Conservation (phyloP, 2,888 invertebrate species). For the Chrysina gloriosa region DNA sequence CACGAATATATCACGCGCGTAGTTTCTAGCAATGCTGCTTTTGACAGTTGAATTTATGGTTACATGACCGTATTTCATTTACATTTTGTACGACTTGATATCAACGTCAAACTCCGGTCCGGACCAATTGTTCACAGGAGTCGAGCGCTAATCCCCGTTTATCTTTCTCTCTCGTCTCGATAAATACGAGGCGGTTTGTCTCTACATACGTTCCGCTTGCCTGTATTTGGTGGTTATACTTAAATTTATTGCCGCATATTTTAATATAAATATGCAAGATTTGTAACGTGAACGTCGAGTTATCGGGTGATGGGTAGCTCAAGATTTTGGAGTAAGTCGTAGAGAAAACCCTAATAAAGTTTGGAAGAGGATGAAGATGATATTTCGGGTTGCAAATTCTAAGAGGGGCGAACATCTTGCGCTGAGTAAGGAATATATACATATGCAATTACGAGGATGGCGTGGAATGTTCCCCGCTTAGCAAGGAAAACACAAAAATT, state of each 20-base stretch:
- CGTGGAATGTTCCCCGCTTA: too few relatives aligned
- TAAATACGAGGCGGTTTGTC: background rate
- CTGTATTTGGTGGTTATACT: background rate
- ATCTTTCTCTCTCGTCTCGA: background rate
- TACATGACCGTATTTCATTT: slow-evolving; percentile 17
- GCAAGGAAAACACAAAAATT: too few relatives aligned
- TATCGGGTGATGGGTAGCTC: too few relatives aligned
- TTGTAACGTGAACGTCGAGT: too few relatives aligned
- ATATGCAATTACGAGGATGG: too few relatives aligned
- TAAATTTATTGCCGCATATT: slow-evolving; percentile 7
- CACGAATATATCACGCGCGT: background rate
- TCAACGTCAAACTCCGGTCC: background rate
- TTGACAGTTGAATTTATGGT: slow-evolving; percentile 26
- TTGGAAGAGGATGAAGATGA: too few relatives aligned
- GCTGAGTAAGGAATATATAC: background rate
- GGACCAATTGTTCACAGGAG: slow-evolving; percentile 21
- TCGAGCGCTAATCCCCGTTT: slow-evolving; percentile 1
- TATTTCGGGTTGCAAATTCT: slow-evolving; percentile 1
- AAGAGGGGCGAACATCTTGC: background rate
- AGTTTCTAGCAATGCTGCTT: background rate
- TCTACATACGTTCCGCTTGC: background rate
- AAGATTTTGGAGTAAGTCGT: too few relatives aligned
- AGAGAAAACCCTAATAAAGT: too few relatives aligned
- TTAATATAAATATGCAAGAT: slow-evolving; percentile 25
- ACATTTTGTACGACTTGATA: slow-evolving; percentile 21